These are phyloP conservation scores for Lathronympha strigana DNA, from an alignment of 2,888 invertebrate genomes.

Conservation along the genomic window DNA sequence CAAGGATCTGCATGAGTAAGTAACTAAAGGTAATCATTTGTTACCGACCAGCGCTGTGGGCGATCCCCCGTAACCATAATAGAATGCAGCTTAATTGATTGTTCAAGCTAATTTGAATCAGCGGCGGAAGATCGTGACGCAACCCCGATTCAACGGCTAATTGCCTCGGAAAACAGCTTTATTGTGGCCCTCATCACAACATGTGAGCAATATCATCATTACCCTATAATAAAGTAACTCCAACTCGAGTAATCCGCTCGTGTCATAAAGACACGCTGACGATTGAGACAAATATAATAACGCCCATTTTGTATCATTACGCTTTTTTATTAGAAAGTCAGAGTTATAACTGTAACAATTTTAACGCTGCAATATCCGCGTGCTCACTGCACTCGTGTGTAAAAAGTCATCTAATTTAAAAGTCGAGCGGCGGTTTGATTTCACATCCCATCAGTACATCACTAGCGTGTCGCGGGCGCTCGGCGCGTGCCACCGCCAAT, in stretches of 20 bases:
- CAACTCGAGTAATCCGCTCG: slow-evolving; percentile 25
- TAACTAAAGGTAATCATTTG: slow-evolving; percentile 31
- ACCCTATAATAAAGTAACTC: slow-evolving; percentile 35
- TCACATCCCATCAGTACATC: slow-evolving; percentile 81
- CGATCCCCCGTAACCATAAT: slow-evolving; percentile 47
- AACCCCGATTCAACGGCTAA: slow-evolving; percentile 40
- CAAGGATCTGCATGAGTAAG: slow-evolving; percentile 27
- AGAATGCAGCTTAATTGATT: slow-evolving; percentile 38
- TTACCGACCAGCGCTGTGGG: slow-evolving; percentile 66
- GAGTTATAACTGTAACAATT: slow-evolving; percentile 64
- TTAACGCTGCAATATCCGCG: slow-evolving; percentile 61
- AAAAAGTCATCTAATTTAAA: slow-evolving; percentile 74
- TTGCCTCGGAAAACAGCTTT: slow-evolving; percentile 41
- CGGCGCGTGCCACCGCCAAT: slow-evolving; percentile 82
- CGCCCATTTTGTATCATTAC: slow-evolving; percentile 42
- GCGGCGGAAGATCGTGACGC: slow-evolving; percentile 35
- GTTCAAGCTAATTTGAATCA: slow-evolving; percentile 38
- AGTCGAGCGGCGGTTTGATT: slow-evolving; percentile 72
- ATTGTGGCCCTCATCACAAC: slow-evolving; percentile 31
- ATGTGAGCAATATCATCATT: slow-evolving; percentile 35
- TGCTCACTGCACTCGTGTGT: slow-evolving; percentile 61
- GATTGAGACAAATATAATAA: slow-evolving; percentile 42
- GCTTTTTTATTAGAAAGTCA: slow-evolving; percentile 63
- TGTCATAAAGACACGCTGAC: slow-evolving; percentile 34
- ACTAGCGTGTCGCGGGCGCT: slow-evolving; percentile 73